Conservation (phyloP, 2,113 vertebrate species). For the Myotis lucifugus region DNA sequence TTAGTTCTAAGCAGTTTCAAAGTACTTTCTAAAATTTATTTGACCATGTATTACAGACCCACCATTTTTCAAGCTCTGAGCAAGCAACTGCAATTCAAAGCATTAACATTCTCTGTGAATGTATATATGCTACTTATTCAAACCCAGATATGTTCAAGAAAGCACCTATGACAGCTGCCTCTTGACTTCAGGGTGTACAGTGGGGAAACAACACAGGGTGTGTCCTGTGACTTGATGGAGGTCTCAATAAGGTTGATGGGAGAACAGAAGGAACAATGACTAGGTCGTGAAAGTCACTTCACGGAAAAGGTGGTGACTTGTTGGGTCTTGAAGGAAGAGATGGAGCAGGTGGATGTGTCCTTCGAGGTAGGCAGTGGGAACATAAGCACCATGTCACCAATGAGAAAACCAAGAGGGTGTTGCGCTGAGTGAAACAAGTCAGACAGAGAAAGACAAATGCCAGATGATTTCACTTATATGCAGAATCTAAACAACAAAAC, state of each 20-base stretch:
- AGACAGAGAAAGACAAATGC: background rate
- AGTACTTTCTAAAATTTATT: background rate
- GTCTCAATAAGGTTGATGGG: rapidly evolving
- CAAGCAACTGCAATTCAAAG: background rate
- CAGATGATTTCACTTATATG: background rate
- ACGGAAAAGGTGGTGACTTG: background rate
- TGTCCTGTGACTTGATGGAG: rapidly evolving
- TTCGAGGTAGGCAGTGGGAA: background rate
- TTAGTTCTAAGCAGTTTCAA: background rate
- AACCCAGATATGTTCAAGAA: background rate
- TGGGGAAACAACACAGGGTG: background rate
- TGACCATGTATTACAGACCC: background rate
- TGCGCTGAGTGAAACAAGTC: background rate
- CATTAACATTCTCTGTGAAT: background rate
- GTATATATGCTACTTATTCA: background rate
- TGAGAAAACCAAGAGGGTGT: background rate
- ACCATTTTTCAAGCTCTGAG: background rate
- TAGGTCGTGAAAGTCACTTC: background rate
- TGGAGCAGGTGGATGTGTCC: background rate
- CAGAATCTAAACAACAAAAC: background rate
- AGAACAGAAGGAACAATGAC: background rate
- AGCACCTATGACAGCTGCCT: background rate
- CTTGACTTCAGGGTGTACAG: background rate
- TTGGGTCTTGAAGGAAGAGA: background rate
- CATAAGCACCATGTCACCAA: background rate